Evolutionary conservation across 1,140 invertebrate genomes (phyloP), one percentile per base, ranked within the genome.

Genomic region (Eumeta japonica): DNA sequence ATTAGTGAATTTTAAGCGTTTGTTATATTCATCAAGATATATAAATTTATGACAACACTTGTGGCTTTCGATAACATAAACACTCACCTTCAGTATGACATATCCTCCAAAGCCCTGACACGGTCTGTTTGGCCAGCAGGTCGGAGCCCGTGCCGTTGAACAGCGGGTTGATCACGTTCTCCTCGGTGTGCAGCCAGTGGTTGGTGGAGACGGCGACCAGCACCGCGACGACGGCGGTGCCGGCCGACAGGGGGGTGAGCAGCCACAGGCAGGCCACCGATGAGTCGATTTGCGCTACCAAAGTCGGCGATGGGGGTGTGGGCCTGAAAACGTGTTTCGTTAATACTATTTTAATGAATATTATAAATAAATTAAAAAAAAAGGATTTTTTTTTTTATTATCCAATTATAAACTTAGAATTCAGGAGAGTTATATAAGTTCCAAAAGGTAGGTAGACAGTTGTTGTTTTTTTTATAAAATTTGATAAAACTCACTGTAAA

Each of bases 1-100:
- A n/a, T n/a, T n/a, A n/a, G n/a, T n/a, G n/a, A n/a, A n/a, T n/a
- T n/a, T n/a, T 24, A 24, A 24, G 5, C n/a, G n/a, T 24, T 24
- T 24, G 20, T 5, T 24, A 24, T 24, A 24, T 24, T 24, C 20
- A 7, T 7, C 5, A 24, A 24, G n/a, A 24, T n/a, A 24, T 5
- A 24, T 7, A 5, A 7, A n/a, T 24, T n/a, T 7, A 7, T 24
- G n/a, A 24, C 20, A 7, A 24, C 20, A n/a, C 20, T 7, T 24
- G 5, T n/a, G 3, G 19, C 16, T 5, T 3, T 10, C n/a, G 10
- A 35, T 19, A n/a, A 7, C 13, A 33, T 3, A 14, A 19, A 45
- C 49, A 84, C 83, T 85, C 62, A 86, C 83, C 82, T 48, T 86
- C 82, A 29, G 82, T 85, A 55, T 78, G 81, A 60, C 85, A 87